Base-by-base conservation (phyloP, 2,797 vertebrate genomes). In the Galago senegalensis region DNA sequence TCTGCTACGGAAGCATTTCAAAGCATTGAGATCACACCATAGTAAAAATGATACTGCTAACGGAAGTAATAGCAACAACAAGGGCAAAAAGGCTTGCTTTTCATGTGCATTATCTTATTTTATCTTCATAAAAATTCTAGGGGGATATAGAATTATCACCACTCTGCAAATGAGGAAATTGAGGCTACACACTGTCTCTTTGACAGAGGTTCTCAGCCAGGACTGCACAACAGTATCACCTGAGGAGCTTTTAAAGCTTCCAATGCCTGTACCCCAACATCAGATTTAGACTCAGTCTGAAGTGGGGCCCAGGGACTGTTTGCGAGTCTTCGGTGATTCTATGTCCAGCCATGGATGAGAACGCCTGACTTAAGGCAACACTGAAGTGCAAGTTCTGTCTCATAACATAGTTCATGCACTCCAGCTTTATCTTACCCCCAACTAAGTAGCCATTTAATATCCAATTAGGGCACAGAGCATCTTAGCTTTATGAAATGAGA, bases 91-190 rank as follows among this genome's bases (percentile, higher is more conserved):
- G 70, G 0, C 31, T 91, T 92, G 75, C 6, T 61, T n/a, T 82
- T 83, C 82, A 27, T 18, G 20, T 43, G 7, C 43, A 18, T 86
- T 70, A 56, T 72, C n/a, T 83, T 88, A 82, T n/a, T 69, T 18
- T 56, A n/a, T 80, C 37, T 90, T 53, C 90, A 95, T 8, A 21
- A 67, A 43, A 10, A 21, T 25, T 20, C 16, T 23, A 21, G 31
- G 70, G 9, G 27, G 6, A 72, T 17, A 84, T 3, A 89, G 46
- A 13, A 43, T 1, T 40, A 73, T 23, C 13, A 8, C 0, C 20
- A 69, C 67, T 95, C 85, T 85, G 13, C 16, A 40, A 37, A 40
- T 58, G 60, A 56, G 63, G 58, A 98, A 91, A 94, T 17, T 56
- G 40, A 97, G 79, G 70, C 46, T 31, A 92, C 0, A 0, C 40